phyloP scores from a whole-genome alignment of 2,888 invertebrate species.

The Pyrochroa serraticornis region DNA sequence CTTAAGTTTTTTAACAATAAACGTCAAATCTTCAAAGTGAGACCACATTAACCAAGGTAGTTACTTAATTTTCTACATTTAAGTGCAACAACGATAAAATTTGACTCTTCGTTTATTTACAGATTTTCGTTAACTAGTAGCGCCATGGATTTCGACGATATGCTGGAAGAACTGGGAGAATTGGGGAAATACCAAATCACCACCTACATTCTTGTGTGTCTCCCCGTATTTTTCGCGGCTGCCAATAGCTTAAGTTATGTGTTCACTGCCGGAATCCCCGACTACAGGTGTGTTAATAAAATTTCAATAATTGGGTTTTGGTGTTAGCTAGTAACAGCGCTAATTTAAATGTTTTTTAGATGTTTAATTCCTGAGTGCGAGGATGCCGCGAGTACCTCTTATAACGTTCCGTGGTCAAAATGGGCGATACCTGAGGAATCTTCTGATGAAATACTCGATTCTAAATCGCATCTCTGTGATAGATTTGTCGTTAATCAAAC shows the following conservation, averaged over 20 bases:
- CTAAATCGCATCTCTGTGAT: slow-evolving; percentile 51
- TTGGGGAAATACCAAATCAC: slow-evolving; percentile 65
- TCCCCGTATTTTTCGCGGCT: slow-evolving; percentile 66
- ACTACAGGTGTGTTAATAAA: slow-evolving; percentile 59
- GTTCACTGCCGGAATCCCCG: slow-evolving; percentile 65
- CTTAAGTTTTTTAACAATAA: too few species aligned
- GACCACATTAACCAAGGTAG: too few species aligned
- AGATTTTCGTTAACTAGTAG: not conserved
- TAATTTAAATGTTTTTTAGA: slow-evolving; percentile 48
- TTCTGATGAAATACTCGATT: slow-evolving; percentile 39
- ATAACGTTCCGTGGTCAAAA: slow-evolving; percentile 58
- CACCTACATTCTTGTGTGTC: slow-evolving; percentile 63
- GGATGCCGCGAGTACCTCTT: slow-evolving; percentile 48
- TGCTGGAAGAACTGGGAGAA: slow-evolving; percentile 66
- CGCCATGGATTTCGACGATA: slow-evolving; percentile 66
- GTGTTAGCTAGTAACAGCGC: not conserved
- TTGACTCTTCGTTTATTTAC: too few species aligned
- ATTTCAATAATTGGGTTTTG: not conserved
- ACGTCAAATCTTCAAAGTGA: too few species aligned
- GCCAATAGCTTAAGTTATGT: slow-evolving; percentile 68
- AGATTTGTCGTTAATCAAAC: slow-evolving; percentile 46
- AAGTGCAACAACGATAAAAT: too few species aligned
- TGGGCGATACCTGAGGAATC: slow-evolving; percentile 58
- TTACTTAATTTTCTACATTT: too few species aligned
- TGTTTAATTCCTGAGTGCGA: slow-evolving; percentile 65